Evolutionary conservation across 2,888 invertebrate genomes (phyloP), one percentile per base, ranked within the genome.

Genomic region (Polietes domitor): DNA sequence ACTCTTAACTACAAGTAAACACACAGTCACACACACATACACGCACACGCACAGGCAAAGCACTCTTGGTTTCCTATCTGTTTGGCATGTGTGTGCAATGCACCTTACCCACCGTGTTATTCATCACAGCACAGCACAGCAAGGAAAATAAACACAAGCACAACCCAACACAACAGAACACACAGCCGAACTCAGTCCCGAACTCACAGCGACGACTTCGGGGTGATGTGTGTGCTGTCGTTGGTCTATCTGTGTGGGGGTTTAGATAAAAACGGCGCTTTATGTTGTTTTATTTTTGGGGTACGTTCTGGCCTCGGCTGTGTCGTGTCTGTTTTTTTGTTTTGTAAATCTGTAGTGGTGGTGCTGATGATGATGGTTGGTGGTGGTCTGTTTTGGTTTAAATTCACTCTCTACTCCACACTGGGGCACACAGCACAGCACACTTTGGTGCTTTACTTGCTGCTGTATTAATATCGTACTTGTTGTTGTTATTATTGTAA

Each of bases 241-340:
- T 53, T 37, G n/a, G 15, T 63, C 17, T 80, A 43, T 71, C 77
- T 76, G 72, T 84, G 65, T 76, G 81, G 78, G 75, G 84, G 76
- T 81, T 83, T 78, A 72, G 78, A 84, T 81, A 84, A 84, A 84
- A 84, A 81, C 81, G 68, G 68, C 76, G 84, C 78, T 81, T 84
- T 58, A 75, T 72, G 53, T 72, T 53, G 32, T 53, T 53, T 50
- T 71, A 17, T 71, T 50, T 77, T 78, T 80, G n/a, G 75, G 77
- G 68, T 26, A 58, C 12, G 26, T 58, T 58, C 58, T 24, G 21
- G 58, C 58, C 26, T 58, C 24, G 53, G 5, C 21, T 21, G 17
- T 21, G 19, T 7, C 0, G 43, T 37, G 65, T 47, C 41, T 41
- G 17, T 53, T 12, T 47, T 47, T n/a, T 47, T 53, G 3, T 58